Evolutionary conservation across 1,140 invertebrate genomes (phyloP).

Genomic region (Drosophila santomea): DNA sequence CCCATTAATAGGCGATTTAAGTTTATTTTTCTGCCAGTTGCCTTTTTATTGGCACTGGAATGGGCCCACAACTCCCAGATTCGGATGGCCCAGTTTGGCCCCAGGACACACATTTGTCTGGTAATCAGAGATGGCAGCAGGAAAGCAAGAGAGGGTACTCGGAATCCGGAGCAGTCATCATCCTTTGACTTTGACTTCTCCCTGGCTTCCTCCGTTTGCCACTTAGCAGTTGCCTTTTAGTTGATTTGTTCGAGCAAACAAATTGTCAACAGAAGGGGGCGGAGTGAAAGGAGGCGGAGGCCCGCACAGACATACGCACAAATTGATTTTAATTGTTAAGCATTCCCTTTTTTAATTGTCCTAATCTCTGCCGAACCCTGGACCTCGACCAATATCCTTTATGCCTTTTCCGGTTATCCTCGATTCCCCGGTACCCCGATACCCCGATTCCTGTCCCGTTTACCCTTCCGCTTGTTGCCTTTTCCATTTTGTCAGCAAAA

Average conservation of each 20-base stretch:
- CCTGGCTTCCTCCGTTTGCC: constrained; percentile 43
- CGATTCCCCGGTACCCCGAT: neutral
- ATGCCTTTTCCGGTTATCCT: constrained; percentile 40
- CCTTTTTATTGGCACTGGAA: constrained; percentile 69
- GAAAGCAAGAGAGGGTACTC: constrained; percentile 16
- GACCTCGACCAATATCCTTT: constrained; percentile 68
- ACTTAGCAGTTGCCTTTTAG: constrained; percentile 67
- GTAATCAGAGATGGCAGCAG: constrained; percentile 34
- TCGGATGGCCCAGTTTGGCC: constrained; percentile 7
- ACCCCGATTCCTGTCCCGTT: neutral
- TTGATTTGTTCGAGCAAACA: constrained; percentile 79
- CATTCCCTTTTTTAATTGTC: constrained; percentile 81
- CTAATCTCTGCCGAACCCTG: constrained; percentile 71
- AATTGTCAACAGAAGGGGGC: constrained; percentile 64
- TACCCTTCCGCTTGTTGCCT: constrained; percentile 55
- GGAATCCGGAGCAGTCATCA: constrained; percentile 44
- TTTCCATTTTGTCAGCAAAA: constrained; percentile 78
- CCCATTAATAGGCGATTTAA: constrained; percentile 78
- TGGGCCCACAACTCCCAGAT: constrained; percentile 9
- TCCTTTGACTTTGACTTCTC: constrained; percentile 49
- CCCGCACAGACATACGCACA: constrained; percentile 49
- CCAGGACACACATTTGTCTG: constrained; percentile 48
- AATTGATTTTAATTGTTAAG: constrained; percentile 83
- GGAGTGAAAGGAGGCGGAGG: neutral
- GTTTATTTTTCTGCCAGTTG: constrained; percentile 76